Evolutionary conservation across 2,113 vertebrate species (phyloP), one percentile per base, ranked within the genome.

Genomic region (Sinosuthora webbiana): DNA sequence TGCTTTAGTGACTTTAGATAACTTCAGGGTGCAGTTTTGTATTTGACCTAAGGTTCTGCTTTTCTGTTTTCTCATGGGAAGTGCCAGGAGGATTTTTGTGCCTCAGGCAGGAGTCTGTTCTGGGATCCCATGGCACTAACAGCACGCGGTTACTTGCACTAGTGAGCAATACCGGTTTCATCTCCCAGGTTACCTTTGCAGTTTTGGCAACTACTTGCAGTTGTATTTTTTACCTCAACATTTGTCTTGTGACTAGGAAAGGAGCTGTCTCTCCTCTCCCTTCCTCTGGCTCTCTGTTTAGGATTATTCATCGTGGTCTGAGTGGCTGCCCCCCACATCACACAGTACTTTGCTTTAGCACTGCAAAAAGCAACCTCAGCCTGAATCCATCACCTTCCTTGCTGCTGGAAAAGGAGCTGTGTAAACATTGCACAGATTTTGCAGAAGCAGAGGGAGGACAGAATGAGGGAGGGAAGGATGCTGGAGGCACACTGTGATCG

Each of bases 71-170:
- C 75, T 44, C 22, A 4, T 8, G 57, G 39, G 18, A 79, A 27
- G 60, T 42, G 9, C 19, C 7, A 1, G 11, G 20, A 53, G 42
- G 21, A 13, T 4, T 57, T 67, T 44, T 62, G 37, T 88, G 57
- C 25, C 49, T 65, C 15, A 13, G 44, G 37, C 2, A 1, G 52
- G 30, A 64, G 23, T 39, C 45, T 39, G 14, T 71, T 77, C 33
- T 41, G 45, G 57, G 39, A 33, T 84, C 30, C 25, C 57, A 27
- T 35, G 55, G 57, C 6, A 0, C 30, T 52, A 59, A 2, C 13
- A 69, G 37, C 33, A 11, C 0, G 0, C 0, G 0, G 35, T 39
- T 69, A 35, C 27, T 64, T 71, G 24, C 9, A 12, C 41, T 25
- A 37, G 67, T 45, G 35, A 73, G 37, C 82, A 44, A 3, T n/a